phyloP scores from a whole-genome alignment of 2,888 invertebrate species.

The Drosophila peninsularis region DNA sequence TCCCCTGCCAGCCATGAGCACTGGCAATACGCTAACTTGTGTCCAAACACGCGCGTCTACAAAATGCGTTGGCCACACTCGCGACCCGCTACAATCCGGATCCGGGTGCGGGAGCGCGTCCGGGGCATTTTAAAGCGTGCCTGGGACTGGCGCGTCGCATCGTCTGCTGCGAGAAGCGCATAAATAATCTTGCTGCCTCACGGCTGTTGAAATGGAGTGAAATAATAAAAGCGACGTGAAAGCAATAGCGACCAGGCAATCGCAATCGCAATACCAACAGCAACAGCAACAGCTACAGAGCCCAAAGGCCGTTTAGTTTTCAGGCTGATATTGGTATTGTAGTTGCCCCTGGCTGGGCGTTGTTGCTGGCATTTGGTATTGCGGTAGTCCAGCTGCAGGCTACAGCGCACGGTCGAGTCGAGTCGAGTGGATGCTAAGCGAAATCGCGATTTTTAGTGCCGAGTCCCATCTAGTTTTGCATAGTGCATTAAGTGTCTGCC shows the following conservation, averaged over 20 bases:
- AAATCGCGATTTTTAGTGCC: constrained; percentile 56
- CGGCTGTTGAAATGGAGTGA: constrained; percentile 80
- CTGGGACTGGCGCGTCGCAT: constrained; percentile 37
- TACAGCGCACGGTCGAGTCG: constrained; percentile 5
- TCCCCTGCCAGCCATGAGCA: constrained; percentile 33
- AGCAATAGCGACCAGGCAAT: constrained; percentile 68
- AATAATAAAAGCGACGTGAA: constrained; percentile 78
- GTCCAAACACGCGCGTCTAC: constrained; percentile 72
- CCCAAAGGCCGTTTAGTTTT: constrained; percentile 58
- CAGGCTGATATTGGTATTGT: constrained; percentile 25
- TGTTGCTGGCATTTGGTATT: constrained; percentile 42
- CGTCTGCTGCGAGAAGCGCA: constrained; percentile 62
- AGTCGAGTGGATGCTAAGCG: constrained; percentile 26
- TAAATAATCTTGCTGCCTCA: constrained; percentile 80
- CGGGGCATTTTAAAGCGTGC: constrained; percentile 65
- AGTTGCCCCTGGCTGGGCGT: constrained; percentile 14
- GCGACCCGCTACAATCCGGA: constrained; percentile 25
- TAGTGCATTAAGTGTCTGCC: constrained; percentile 55
- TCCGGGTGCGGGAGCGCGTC: constrained; percentile 17
- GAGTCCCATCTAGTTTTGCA: constrained; percentile 48
- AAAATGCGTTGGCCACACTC: constrained; percentile 57
- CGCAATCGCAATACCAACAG: constrained; percentile 45
- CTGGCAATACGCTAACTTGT: constrained; percentile 66
- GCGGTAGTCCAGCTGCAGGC: constrained; percentile 56
- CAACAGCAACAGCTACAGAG: constrained; percentile 21